Evolutionary conservation across 2,797 vertebrate species (phyloP).

Genomic region (Echeneis naucrates): DNA sequence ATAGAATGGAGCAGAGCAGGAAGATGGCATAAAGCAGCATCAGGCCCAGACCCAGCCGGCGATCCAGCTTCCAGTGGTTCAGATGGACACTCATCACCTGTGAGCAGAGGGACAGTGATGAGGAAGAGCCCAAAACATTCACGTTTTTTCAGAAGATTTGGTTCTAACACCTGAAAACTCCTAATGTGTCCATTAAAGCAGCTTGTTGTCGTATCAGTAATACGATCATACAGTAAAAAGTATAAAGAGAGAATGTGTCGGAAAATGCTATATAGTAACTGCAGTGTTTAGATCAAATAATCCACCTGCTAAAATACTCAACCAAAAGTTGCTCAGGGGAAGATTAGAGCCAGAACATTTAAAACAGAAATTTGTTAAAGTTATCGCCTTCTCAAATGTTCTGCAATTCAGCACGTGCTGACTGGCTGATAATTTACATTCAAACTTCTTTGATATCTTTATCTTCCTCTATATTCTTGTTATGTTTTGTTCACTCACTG

Average conservation of each 20-base stretch:
- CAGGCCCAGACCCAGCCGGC: constrained; percentile 83
- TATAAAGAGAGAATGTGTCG: no score
- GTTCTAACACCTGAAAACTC: neutral
- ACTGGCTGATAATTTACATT: no score
- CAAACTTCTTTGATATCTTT: no score
- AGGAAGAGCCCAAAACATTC: neutral
- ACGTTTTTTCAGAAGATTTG: neutral
- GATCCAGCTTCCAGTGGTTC: constrained; percentile 87
- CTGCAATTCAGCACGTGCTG: no score
- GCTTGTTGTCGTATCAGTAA: neutral
- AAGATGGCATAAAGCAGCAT: constrained; percentile 86
- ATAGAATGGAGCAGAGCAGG: constrained; percentile 86
- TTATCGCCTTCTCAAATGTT: neutral
- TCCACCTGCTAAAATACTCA: neutral
- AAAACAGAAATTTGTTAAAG: neutral
- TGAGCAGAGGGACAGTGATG: neutral
- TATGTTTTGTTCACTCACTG: constrained; percentile 72
- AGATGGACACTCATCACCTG: constrained; percentile 85
- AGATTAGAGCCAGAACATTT: no score
- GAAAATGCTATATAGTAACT: no score
- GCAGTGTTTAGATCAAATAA: no score
- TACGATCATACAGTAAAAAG: no score
- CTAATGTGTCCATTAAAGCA: neutral
- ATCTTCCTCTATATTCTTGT: no score
- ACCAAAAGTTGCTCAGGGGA: no score